Base-by-base conservation (phyloP, 2,888 invertebrate species). In the Drosophila putrida region DNA sequence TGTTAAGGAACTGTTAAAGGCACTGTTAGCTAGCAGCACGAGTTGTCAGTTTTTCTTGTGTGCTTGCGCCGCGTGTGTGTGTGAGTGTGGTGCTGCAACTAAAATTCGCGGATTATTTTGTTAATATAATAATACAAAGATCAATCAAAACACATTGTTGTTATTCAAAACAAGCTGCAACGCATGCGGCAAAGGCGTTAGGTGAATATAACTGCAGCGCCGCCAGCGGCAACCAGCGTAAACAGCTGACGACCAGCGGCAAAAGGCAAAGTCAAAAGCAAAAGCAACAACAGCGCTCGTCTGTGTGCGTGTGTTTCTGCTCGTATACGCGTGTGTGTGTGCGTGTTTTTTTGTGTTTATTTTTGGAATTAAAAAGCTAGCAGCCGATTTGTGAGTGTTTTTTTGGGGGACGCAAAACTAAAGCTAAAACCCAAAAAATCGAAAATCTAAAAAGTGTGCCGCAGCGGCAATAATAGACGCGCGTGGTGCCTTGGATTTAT, bases 391-490 rank as follows among this genome's bases (percentile, higher is more conserved):
- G 73, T 80, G 82, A 80, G 78, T 79, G 76, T 76, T 78, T 75
- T 79, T 75, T 36, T 31, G 58, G 38, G 60, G 61, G 59, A 55
- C 66, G 58, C 66, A 73, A 53, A 68, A 69, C 60, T 58, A 78
- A 78, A 80, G 72, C 78, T 55, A 71, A 78, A 75, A 67, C 65
- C 57, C 38, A 69, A 64, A 20, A 20, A 75, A 44, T 49, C 54
- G 20, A 64, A 65, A 57, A 68, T 63, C 70, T 65, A 63, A 80
- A 75, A 76, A 76, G 79, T 76, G 76, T 76, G 76, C 77, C 80
- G 78, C 81, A 71, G 75, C 66, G 75, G 84, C 84, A 84, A 89
- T 88, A 89, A 89, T 89, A 89, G 89, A 88, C 89, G 89, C 89
- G 86, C 86, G 89, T 84, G 89, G 88, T 89, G 85, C 89, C 90